Conservation (phyloP, 1,140 invertebrate species). For the Homarus americanus region DNA sequence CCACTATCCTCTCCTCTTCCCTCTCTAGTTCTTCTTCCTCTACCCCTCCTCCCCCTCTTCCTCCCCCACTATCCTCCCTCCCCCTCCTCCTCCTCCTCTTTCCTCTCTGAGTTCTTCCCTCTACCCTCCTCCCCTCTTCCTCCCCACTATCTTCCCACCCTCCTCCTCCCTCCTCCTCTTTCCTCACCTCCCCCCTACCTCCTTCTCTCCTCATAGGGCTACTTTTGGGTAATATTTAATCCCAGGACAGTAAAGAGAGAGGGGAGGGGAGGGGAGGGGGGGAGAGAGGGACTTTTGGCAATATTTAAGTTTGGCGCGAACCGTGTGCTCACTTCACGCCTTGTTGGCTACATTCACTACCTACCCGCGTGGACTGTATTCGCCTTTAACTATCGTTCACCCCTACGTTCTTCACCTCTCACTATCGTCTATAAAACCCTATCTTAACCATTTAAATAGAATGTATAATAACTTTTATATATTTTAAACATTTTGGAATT, state of each 20-base stretch:
- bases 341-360: background rate
- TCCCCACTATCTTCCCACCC: background rate
- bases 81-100: background rate
- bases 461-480: too few species aligned
- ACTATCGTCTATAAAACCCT: too few species aligned
- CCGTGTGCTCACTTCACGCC: constrained; percentile 14
- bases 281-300: background rate
- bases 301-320: background rate
- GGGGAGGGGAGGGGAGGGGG: background rate
- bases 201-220: background rate
- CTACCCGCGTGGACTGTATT: background rate
- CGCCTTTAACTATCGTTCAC: background rate
- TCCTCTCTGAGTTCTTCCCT: background rate
- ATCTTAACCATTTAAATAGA: too few species aligned
- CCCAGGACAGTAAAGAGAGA: background rate
- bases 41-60: too few species aligned
- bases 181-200: background rate
- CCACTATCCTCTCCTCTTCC: too few species aligned
- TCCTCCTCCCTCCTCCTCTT: background rate
- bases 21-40: too few species aligned
- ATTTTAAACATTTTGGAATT: too few species aligned
- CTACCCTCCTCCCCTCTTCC: background rate
- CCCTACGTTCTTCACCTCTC: background rate
- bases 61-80: background rate
- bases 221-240: too few species aligned